Conservation (phyloP, 1,140 invertebrate species). For the Gryllus bimaculatus region DNA sequence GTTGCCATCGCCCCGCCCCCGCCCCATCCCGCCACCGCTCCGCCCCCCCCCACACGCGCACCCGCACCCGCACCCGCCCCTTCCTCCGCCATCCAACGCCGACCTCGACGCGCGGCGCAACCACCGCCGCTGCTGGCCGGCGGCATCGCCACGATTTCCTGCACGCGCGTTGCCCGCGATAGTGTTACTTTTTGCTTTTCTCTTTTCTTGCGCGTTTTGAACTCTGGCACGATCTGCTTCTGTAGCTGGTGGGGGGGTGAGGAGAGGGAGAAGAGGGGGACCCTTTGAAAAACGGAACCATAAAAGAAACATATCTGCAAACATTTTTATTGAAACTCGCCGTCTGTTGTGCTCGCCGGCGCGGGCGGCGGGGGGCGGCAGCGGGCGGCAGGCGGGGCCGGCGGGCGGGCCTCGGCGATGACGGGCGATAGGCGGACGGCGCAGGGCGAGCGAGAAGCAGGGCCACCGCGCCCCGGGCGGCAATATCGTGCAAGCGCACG, state of each 20-base stretch:
- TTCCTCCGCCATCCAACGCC: background rate
- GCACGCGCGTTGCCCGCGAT: background rate
- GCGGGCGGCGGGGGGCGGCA: no score
- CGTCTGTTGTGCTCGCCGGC: background rate
- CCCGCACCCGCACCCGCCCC: no score
- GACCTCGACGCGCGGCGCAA: background rate
- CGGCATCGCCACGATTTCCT: background rate
- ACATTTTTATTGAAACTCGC: slow-evolving; percentile 5
- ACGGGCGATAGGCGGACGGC: no score
- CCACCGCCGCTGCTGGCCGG: background rate
- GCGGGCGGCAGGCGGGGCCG: no score
- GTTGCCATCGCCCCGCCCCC: no score
- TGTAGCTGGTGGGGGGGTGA: background rate
- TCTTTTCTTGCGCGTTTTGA: background rate
- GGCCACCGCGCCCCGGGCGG: no score
- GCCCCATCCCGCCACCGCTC: no score
- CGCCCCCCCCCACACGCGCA: no score
- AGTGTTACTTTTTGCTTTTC: background rate
- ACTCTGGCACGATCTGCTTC: background rate
- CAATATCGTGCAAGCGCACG: background rate
- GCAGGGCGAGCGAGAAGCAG: background rate
- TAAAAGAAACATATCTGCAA: slow-evolving; percentile 5
- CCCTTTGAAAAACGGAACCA: background rate
- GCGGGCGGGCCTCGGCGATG: no score
- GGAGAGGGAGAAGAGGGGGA: no score